A percentile compares a stretch with the other conserved stretches of the same genome.
These are phyloP conservation scores for Cyphomyrus discorhynchus DNA, from an alignment of 2,113 vertebrate species.

Conservation along the genomic window DNA sequence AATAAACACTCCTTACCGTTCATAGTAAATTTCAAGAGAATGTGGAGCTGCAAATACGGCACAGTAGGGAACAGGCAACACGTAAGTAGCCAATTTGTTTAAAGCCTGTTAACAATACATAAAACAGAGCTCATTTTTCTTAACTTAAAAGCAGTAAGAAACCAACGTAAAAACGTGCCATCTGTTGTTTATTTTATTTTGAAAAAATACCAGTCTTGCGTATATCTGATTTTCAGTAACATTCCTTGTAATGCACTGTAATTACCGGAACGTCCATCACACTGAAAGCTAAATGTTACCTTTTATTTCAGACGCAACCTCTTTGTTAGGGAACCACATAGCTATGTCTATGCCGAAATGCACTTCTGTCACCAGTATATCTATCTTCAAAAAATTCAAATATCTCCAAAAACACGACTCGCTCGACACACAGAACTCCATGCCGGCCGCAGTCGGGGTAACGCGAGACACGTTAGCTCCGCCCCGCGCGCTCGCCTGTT, in stretches of 20 bases:
- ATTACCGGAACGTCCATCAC: background rate
- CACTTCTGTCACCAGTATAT: background rate
- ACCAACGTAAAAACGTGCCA: background rate
- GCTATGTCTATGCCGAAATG: background rate
- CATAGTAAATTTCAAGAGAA: background rate
- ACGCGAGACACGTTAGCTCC: constrained; percentile 14
- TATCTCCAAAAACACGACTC: background rate
- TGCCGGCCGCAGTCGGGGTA: background rate
- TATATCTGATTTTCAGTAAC: background rate
- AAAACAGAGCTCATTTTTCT: background rate
- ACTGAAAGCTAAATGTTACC: background rate
- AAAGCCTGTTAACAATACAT: background rate
- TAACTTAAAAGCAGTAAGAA: background rate
- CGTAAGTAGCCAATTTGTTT: background rate
- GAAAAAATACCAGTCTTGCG: background rate
- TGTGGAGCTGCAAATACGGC: background rate
- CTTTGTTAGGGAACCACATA: background rate
- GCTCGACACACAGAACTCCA: background rate
- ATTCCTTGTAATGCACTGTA: background rate
- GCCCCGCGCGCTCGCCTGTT: constrained; percentile 18
- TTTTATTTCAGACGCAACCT: background rate
- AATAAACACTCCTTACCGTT: background rate
- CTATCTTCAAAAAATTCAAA: background rate
- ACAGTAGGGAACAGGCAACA: background rate
- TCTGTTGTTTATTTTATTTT: background rate